Conservation (phyloP, 2,888 invertebrate genomes). For the Torymus tubicola region DNA sequence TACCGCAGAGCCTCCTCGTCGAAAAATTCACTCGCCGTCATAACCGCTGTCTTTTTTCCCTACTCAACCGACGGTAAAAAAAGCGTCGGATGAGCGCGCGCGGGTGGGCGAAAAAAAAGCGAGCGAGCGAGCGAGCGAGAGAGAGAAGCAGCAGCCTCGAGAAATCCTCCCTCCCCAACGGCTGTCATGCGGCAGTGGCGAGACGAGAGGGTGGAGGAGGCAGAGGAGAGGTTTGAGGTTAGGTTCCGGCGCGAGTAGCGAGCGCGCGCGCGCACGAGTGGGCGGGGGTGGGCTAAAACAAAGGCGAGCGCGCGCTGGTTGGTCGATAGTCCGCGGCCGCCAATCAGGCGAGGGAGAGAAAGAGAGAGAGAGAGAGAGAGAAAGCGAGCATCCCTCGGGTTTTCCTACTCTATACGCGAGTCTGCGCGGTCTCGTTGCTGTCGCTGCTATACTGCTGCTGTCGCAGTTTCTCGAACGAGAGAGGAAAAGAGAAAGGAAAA, state of each 20-base stretch:
- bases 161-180: conserved; percentile 24
- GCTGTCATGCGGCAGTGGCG: conserved; percentile 44
- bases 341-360: conserved; percentile 72
- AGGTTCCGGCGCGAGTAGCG: conserved; percentile 51
- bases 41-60: conserved; percentile 55
- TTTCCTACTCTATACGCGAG: conserved; percentile 5
- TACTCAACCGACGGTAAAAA: conserved; percentile 55
- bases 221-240: conserved; percentile 57
- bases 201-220: conserved; percentile 13
- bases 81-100: conserved; percentile 31
- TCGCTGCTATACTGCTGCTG: conserved; percentile 55
- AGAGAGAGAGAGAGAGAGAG: conserved; percentile 57
- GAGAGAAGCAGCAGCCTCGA: conserved; percentile 27
- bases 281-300: conserved; percentile 72
- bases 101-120: background rate
- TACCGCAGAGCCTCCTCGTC: background rate
- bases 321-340: conserved; percentile 75
- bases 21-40: conserved; percentile 33
- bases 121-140: background rate
- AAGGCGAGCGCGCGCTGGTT: conserved; percentile 73
- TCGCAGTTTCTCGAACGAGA: too few species aligned
- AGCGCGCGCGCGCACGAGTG: conserved; percentile 19
- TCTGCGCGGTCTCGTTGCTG: background rate
- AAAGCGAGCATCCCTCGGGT: background rate
- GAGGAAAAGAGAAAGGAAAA: too few species aligned